Evolutionary conservation across 1,140 invertebrate species (phyloP), one percentile per base, ranked within the genome.

Genomic region (Potamilus streckersoni): DNA sequence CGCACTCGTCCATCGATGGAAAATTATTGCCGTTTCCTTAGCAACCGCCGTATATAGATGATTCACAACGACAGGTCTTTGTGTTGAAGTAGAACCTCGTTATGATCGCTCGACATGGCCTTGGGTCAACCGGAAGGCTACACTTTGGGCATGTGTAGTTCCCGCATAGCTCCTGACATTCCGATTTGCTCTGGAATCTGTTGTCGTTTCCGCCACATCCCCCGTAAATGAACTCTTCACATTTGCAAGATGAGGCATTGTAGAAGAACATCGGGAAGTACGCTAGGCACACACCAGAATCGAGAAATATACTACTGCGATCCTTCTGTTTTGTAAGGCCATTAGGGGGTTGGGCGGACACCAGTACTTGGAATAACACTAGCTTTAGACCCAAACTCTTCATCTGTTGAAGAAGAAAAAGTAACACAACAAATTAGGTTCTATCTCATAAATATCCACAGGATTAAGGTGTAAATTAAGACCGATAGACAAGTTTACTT

Each of bases 121-220:
- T 95, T 6, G 91, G 89, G 76, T 95, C 94, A 82, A 92, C 91
- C 63, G 93, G 92, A 85, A 95, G 94, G 85, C 95, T 95, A 86
- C 96, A 98, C 17, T 71, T 56, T 8, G 73, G 73, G 38, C 73
- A 75, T 55, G 58, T n/a, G 12, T 69, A 38, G 8, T 59, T 56
- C 0, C 74, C 69, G 69, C 83, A 85, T 1, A n/a, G 65, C n/a
- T 78, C 69, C 13, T 73, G 23, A 71, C 84, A 85, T 27, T 79
- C 77, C 23, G 78, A 31, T 38, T 67, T 76, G 17, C 83, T 83
- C 14, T 81, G 63, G 71, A 90, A 91, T 71, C 87, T 87, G 80
- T 90, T 90, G 16, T 79, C 74, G 74, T 90, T 90, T 23, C 90
- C 89, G 11, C 79, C 73, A 66, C 88, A 85, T 14, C 90, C 90